Evolutionary conservation across 2,888 invertebrate species (phyloP).

Genomic region (Nomada goodeniana): DNA sequence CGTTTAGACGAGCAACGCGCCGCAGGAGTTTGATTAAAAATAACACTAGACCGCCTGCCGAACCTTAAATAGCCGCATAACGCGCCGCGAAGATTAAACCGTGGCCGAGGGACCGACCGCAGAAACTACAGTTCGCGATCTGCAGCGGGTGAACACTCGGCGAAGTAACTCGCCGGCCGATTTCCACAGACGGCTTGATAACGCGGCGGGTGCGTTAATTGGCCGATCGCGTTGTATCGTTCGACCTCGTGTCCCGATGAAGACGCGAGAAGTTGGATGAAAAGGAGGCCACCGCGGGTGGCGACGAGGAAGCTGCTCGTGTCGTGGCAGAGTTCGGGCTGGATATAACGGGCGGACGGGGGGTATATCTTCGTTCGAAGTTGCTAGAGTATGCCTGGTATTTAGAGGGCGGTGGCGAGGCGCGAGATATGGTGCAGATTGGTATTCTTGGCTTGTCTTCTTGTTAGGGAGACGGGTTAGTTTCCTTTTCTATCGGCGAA

Average conservation of each 20-base stretch:
- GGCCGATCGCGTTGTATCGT: neutral
- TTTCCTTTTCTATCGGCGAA: no score
- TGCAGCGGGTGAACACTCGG: slow-evolving; percentile 26
- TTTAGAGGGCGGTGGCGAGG: no score
- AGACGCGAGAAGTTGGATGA: slow-evolving; percentile 5
- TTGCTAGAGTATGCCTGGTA: neutral
- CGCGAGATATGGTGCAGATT: no score
- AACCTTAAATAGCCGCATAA: slow-evolving; percentile 49
- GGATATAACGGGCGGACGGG: neutral
- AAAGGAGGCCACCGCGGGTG: neutral
- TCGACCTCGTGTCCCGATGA: slow-evolving; percentile 18
- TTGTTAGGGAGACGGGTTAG: no score
- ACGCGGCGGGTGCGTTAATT: slow-evolving; percentile 33
- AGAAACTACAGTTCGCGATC: slow-evolving; percentile 44
- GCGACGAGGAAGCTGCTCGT: no score
- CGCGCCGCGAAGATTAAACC: slow-evolving; percentile 47
- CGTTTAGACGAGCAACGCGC: slow-evolving; percentile 13
- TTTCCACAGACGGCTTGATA: slow-evolving; percentile 27
- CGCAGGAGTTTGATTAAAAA: slow-evolving; percentile 61
- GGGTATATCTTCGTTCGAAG: neutral
- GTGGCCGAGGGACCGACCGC: slow-evolving; percentile 21
- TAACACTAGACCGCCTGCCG: slow-evolving; percentile 31
- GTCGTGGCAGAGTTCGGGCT: neutral
- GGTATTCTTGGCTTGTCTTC: no score
- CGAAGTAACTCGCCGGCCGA: slow-evolving; percentile 15